phyloP scores from a whole-genome alignment of 2,888 invertebrate genomes.

The Drosophila kanekoi region DNA sequence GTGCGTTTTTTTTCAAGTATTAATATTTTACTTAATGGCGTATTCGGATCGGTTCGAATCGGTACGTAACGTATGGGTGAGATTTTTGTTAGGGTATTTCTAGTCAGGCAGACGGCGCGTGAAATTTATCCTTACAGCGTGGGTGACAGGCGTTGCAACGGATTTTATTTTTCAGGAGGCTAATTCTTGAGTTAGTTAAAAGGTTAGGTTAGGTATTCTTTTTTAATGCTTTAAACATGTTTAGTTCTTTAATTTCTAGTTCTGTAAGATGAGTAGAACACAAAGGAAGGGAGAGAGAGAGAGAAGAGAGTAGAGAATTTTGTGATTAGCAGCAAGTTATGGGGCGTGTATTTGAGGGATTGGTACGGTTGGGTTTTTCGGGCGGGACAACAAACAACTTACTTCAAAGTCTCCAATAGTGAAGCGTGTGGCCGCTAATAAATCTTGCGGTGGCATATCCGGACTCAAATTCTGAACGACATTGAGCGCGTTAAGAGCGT shows the following conservation, averaged over 20 bases:
- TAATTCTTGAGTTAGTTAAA: conserved; percentile 36
- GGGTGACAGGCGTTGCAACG: conserved; percentile 49
- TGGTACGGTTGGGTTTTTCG: conserved; percentile 2
- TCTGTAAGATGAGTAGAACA: conserved; percentile 43
- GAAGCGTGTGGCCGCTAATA: conserved; percentile 87
- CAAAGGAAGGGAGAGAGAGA: conserved; percentile 52
- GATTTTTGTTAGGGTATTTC: conserved; percentile 33
- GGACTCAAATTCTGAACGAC: conserved; percentile 87
- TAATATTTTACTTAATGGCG: conserved; percentile 48
- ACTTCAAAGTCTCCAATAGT: conserved; percentile 92
- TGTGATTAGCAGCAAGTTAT: conserved; percentile 57
- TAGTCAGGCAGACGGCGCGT: conserved; percentile 53
- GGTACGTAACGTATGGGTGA: conserved; percentile 41
- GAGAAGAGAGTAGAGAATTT: conserved; percentile 41
- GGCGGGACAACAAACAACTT: conserved; percentile 84
- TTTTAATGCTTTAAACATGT: conserved; percentile 39
- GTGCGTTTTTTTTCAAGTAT: conserved; percentile 56
- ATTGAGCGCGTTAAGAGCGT: conserved; percentile 63
- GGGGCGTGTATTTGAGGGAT: conserved; percentile 20
- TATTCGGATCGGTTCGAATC: conserved; percentile 45
- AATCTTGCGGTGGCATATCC: conserved; percentile 87
- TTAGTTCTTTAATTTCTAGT: conserved; percentile 45
- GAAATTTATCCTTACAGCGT: conserved; percentile 56
- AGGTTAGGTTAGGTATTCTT: conserved; percentile 35
- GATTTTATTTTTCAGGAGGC: conserved; percentile 10